Evolutionary conservation across 2,888 invertebrate genomes (phyloP).

Genomic region (Platycnemis pennipes): DNA sequence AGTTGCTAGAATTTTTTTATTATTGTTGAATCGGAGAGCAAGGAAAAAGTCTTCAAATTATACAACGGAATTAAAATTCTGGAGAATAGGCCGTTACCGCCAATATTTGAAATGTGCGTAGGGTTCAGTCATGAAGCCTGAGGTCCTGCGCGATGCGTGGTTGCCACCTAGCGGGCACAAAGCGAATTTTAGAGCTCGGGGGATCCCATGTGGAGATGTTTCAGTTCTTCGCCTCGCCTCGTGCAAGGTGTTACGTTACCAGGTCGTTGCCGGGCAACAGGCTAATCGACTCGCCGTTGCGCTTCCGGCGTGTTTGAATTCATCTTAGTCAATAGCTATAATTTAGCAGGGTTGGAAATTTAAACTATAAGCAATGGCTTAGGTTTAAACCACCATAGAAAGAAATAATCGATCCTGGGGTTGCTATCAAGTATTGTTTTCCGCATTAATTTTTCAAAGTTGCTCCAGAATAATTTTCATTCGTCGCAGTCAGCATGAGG

Average conservation of each 20-base stretch:
- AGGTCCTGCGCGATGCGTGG: not conserved
- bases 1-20: too few relatives aligned
- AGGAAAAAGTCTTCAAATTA: not conserved
- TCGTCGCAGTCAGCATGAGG: conserved; percentile 40
- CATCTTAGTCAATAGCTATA: not conserved
- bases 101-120: not conserved
- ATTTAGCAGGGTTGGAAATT: not conserved
- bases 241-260: conserved; percentile 37
- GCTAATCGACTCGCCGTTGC: not conserved
- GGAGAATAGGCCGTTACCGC: not conserved
- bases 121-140: not conserved
- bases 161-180: conserved; percentile 37
- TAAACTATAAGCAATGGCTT: not conserved
- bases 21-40: too few relatives aligned
- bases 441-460: not conserved
- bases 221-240: conserved; percentile 56
- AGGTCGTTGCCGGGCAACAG: conserved; percentile 23
- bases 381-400: not conserved
- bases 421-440: not conserved
- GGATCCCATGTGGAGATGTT: conserved; percentile 46
- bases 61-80: not conserved
- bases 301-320: conserved; percentile 29
- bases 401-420: not conserved
- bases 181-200: not conserved
- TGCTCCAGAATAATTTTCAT: not conserved